phyloP scores from a whole-genome alignment of 2,888 invertebrate species.

The Nephrotoma appendiculata region DNA sequence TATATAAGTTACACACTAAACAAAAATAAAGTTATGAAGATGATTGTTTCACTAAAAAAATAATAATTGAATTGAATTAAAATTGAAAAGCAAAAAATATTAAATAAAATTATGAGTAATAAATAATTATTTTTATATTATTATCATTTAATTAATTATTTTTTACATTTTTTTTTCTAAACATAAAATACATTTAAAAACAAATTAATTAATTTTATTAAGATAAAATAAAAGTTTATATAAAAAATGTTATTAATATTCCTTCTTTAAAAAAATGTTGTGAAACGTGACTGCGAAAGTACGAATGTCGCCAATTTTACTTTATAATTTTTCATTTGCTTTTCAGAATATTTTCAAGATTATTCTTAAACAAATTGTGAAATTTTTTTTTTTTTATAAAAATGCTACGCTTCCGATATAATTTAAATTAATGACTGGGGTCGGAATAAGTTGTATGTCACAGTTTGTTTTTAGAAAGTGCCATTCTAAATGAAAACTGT shows the following conservation, averaged over 20 bases:
- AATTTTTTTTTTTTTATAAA: too few species aligned
- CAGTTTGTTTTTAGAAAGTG: too few species aligned
- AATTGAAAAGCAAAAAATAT: background rate
- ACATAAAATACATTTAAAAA: background rate
- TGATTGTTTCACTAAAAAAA: slow-evolving; percentile 5
- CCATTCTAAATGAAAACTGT: too few species aligned
- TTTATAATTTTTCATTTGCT: too few species aligned
- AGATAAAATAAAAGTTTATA: background rate
- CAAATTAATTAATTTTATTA: background rate
- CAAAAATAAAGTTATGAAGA: background rate
- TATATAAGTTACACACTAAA: slow-evolving; percentile 16
- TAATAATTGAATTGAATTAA: background rate
- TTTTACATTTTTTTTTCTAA: background rate
- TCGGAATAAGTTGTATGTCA: too few species aligned
- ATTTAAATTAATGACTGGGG: too few species aligned
- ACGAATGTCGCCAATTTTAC: too few species aligned
- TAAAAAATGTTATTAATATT: background rate
- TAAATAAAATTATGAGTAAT: background rate
- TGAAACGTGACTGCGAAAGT: background rate
- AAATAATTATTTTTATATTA: background rate
- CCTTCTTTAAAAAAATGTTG: background rate
- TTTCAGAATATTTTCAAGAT: too few species aligned
- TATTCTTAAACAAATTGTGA: too few species aligned
- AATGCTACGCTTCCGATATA: too few species aligned
- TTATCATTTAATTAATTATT: slow-evolving; percentile 1